Evolutionary conservation across 2,113 vertebrate genomes (phyloP), one percentile per base, ranked within the genome.

Genomic region (Corvus cornix): DNA sequence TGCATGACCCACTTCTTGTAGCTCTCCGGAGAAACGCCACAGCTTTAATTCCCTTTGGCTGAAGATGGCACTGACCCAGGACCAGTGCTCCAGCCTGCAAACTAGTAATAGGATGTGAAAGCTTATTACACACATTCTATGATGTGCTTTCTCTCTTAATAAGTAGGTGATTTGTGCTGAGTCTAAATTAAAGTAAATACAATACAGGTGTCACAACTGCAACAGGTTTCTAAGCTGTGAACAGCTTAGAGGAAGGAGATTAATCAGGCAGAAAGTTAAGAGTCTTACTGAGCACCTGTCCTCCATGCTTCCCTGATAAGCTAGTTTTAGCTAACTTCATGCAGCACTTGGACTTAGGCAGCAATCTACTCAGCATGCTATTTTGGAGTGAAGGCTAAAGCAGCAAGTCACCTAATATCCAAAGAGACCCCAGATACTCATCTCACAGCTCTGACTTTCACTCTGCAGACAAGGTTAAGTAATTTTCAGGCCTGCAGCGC

Each of bases 241-340:
- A 63, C 44, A 44, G 79, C 53, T 89, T 37, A 90, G 52, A 83
- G 35, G 16, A 88, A 89, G 39, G 35, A 74, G 76, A 87, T 87
- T 92, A 95, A 75, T 60, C 39, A 72, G 58, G 27, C 51, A 93
- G 51, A 80, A 92, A 88, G 49, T 74, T 93, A 92, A 90, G 76
- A 84, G 44, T 48, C 76, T 89, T 92, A 90, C 2, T 0, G 37
- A 2, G 3, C 48, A 86, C 76, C 68, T 78, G 56, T 74, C 51
- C 80, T 86, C 53, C 67, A 48, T 2, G 35, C 41, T 77, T 63
- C 41, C 58, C 51, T 46, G 35, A 12, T 68, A 84, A 93, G 55
- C 75, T 39, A 80, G 63, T 79, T 92, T 86, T 59, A 91, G 67
- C 16, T 58, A 86, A 62, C 14, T 59, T 76, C 43, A 55, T 18